A percentile compares a stretch with the other conserved stretches of the same genome.
phyloP scores from a whole-genome alignment of 92 coral and sea anemone genomes.

The Zoanthus gigantus region DNA sequence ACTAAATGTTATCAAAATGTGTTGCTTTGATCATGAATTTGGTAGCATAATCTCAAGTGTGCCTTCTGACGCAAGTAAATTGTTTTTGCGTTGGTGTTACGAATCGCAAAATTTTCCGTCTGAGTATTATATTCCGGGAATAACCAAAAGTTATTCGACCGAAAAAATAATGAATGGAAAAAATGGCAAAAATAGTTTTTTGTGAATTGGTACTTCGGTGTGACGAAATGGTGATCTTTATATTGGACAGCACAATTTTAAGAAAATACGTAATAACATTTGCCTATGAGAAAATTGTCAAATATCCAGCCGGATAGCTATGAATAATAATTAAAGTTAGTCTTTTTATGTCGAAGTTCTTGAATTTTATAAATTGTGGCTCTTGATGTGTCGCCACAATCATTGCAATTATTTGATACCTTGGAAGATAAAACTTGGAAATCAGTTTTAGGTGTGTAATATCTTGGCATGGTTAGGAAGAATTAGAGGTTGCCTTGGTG shows the following conservation, averaged over 20 bases:
- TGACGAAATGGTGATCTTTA: too few species aligned
- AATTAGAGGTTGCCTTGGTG: neutral
- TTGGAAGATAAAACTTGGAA: neutral
- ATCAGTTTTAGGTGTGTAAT: neutral
- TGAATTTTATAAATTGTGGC: neutral
- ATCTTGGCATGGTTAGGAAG: neutral
- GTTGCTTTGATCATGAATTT: too few species aligned
- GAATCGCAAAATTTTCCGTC: neutral
- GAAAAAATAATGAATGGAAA: neutral
- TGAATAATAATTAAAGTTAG: too few species aligned
- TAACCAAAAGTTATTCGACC: neutral
- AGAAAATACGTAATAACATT: too few species aligned
- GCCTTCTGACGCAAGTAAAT: neutral
- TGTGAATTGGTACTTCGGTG: neutral
- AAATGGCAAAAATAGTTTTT: neutral
- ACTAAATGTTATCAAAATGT: neutral
- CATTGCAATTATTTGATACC: neutral
- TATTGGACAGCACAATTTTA: too few species aligned
- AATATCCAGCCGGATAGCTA: too few species aligned
- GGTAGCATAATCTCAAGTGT: too few species aligned
- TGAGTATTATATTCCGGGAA: neutral
- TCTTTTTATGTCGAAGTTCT: too few species aligned
- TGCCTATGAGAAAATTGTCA: too few species aligned
- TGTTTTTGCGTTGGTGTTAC: neutral
- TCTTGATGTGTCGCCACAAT: neutral